Conservation (phyloP, 2,113 vertebrate species). For the Malurus cyaneus region DNA sequence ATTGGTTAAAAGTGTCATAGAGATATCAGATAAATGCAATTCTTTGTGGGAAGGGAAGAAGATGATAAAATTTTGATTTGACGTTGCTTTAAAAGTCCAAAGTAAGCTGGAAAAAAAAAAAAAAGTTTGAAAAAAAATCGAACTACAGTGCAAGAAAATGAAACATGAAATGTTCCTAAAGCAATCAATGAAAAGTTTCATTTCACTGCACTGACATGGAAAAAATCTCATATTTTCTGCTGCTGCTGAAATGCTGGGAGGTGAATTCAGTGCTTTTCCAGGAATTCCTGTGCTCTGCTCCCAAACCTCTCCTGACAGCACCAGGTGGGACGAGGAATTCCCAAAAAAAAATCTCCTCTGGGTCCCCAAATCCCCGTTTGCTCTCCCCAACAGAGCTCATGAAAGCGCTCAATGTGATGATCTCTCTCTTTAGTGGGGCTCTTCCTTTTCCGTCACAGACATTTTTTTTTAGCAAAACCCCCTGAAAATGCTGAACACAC, state of each 20-base stretch:
- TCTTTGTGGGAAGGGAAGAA: neutral
- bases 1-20: neutral
- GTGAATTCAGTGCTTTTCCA: neutral
- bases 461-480: slow-evolving; percentile 44
- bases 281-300: neutral
- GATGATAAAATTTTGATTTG: neutral
- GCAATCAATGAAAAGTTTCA: neutral
- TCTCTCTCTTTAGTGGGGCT: too few species aligned
- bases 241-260: neutral
- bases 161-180: neutral
- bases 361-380: neutral
- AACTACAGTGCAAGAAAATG: neutral
- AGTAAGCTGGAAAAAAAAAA: accelerated
- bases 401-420: too few species aligned
- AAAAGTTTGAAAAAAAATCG: accelerated
- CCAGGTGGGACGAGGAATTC: neutral
- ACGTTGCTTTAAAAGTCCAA: neutral
- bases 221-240: neutral
- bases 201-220: neutral
- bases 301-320: neutral
- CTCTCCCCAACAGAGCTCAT: neutral
- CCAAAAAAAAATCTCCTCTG: neutral
- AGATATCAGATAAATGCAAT: neutral
- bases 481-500: slow-evolving; percentile 61
- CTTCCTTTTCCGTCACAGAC: slow-evolving; percentile 55